A percentile compares a stretch with the other conserved stretches of the same genome.
phyloP scores from a whole-genome alignment of 1,140 invertebrate species.

The Sycophaga agraensis region DNA sequence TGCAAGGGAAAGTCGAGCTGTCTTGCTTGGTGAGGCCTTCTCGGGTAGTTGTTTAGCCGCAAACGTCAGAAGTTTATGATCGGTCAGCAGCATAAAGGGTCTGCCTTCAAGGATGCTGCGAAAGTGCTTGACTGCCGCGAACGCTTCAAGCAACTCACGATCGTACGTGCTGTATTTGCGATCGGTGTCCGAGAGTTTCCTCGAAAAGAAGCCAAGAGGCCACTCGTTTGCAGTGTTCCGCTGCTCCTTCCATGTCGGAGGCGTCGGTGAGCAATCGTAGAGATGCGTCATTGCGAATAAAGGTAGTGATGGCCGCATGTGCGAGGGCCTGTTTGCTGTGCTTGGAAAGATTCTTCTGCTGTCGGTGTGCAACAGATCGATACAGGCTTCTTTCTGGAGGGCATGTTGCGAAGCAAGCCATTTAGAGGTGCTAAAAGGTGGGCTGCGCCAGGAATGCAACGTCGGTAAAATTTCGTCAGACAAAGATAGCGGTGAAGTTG shows the following conservation, averaged over 20 bases:
- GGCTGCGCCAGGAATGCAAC: not conserved
- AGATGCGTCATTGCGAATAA: too few relatives aligned
- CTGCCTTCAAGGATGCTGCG: constrained; percentile 40
- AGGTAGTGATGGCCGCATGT: too few relatives aligned
- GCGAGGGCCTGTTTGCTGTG: constrained; percentile 38
- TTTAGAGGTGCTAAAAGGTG: not conserved
- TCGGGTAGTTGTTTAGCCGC: constrained; percentile 40
- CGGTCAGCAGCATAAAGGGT: constrained; percentile 43
- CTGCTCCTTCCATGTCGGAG: constrained; percentile 31
- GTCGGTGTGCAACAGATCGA: constrained; percentile 12
- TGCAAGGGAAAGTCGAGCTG: constrained; percentile 41
- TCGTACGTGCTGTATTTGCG: constrained; percentile 44
- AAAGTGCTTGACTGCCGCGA: constrained; percentile 41
- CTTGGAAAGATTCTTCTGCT: constrained; percentile 27
- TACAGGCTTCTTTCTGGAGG: not conserved
- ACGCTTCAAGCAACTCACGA: constrained; percentile 48
- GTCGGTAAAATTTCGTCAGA: constrained; percentile 25
- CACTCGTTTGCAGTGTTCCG: constrained; percentile 31
- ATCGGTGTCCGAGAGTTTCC: constrained; percentile 39
- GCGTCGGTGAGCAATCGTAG: constrained; percentile 31
- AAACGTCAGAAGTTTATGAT: constrained; percentile 51
- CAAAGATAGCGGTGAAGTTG: constrained; percentile 40
- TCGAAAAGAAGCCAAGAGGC: constrained; percentile 51
- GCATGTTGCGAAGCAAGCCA: not conserved
- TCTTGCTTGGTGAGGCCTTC: constrained; percentile 40